A percentile compares a stretch with the other conserved stretches of the same genome.
phyloP scores from a whole-genome alignment of 2,113 vertebrate genomes.

The Trichechus manatus region DNA sequence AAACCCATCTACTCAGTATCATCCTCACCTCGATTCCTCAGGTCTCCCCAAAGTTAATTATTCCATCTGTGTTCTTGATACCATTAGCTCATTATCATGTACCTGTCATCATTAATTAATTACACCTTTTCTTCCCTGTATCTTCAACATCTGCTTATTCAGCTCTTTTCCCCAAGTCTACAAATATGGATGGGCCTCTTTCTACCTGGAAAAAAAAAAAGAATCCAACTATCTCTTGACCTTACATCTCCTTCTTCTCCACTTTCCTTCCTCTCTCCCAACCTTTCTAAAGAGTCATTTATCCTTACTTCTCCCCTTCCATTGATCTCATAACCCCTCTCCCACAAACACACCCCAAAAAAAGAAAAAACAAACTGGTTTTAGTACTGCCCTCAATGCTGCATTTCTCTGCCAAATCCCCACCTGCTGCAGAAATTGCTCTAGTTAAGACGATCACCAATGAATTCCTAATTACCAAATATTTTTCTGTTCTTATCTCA shows the following conservation, averaged over 20 bases:
- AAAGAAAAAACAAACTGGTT: background rate
- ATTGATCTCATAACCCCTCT: background rate
- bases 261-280: background rate
- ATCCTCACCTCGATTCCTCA: background rate
- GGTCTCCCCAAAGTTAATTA: background rate
- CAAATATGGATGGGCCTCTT: background rate
- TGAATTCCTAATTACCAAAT: background rate
- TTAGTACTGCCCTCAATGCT: background rate
- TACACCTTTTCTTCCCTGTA: background rate
- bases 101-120: background rate
- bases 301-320: background rate
- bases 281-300: conserved; percentile 22
- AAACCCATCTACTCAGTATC: background rate
- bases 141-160: background rate
- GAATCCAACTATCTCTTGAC: background rate
- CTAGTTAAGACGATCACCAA: background rate
- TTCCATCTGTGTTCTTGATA: background rate
- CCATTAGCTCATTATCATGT: background rate
- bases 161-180: background rate
- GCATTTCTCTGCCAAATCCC: background rate
- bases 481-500: background rate
- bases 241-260: background rate
- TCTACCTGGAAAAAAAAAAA: background rate
- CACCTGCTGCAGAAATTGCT: background rate
- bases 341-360: background rate